A percentile compares a stretch with the other conserved stretches of the same genome.
Conservation (phyloP, 2,888 invertebrate species). For the Cheilosia variabilis region DNA sequence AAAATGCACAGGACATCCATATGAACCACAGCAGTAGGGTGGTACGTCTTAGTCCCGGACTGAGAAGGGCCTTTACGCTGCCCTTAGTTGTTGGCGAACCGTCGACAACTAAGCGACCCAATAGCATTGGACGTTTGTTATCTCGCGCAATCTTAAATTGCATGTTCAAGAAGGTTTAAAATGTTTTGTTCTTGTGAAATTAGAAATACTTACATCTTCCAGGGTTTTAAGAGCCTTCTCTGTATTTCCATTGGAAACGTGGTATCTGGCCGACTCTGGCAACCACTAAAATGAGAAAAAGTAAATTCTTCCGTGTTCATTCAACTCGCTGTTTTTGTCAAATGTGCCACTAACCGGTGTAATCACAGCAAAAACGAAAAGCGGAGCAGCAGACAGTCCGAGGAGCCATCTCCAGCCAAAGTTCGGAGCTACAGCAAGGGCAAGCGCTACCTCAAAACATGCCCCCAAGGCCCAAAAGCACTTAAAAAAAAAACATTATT, state of each 20-base stretch:
- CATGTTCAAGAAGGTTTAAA: not conserved
- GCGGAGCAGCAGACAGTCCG: conserved; percentile 94
- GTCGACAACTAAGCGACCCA: conserved; percentile 93
- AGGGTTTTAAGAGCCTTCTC: conserved; percentile 94
- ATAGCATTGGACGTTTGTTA: conserved; percentile 94
- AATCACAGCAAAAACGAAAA: conserved; percentile 91
- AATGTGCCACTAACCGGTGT: conserved; percentile 87
- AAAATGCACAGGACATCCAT: conserved; percentile 97
- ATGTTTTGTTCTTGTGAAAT: not conserved
- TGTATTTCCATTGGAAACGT: conserved; percentile 93
- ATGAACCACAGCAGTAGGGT: conserved; percentile 96
- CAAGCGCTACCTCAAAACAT: conserved; percentile 95
- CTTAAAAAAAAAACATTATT: conserved; percentile 83
- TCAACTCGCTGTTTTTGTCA: too few relatives aligned
- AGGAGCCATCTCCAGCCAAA: conserved; percentile 96
- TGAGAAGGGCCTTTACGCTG: conserved; percentile 88
- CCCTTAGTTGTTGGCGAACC: conserved; percentile 87
- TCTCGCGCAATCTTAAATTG: conserved; percentile 89
- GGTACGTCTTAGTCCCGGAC: conserved; percentile 92
- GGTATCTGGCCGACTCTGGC: conserved; percentile 95
- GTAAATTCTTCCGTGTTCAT: not conserved
- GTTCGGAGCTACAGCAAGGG: conserved; percentile 95
- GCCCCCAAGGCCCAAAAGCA: conserved; percentile 99
- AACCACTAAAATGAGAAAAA: conserved; percentile 87
- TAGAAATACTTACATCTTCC: conserved; percentile 86